These are phyloP conservation scores for Nibea coibor DNA, from an alignment of 2,113 vertebrate species.

Conservation along the genomic window DNA sequence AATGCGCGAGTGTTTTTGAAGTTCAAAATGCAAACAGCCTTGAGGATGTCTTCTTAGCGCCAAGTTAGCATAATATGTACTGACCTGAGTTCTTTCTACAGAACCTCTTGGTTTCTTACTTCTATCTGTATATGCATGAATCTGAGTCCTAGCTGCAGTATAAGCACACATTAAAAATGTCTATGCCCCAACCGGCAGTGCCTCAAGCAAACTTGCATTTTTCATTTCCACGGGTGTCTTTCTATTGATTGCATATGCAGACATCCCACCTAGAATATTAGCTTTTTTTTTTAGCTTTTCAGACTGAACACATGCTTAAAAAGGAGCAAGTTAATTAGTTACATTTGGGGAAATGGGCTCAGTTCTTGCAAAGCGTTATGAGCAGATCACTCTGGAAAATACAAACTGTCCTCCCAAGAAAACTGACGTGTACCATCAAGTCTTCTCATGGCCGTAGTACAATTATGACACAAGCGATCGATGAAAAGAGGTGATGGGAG, in stretches of 20 bases:
- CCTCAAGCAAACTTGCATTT: background rate
- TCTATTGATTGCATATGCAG: background rate
- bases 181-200: background rate
- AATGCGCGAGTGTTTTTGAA: background rate
- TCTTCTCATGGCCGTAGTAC: background rate
- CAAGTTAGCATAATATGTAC: background rate
- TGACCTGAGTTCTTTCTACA: background rate
- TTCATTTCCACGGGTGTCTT: no score
- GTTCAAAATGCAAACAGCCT: background rate
- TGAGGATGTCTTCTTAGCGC: background rate
- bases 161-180: background rate
- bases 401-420: no score
- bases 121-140: background rate
- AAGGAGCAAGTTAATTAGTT: background rate
- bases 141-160: background rate
- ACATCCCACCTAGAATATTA: background rate
- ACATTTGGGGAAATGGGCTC: background rate
- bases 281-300: no score
- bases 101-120: background rate
- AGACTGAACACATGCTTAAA: background rate
- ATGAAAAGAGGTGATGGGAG: background rate
- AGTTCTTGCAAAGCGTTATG: no score
- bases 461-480: background rate
- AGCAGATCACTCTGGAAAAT: no score
- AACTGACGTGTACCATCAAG: no score